These are phyloP conservation scores for Solenopsis invicta DNA, from an alignment of 1,140 invertebrate species.

Conservation along the genomic window DNA sequence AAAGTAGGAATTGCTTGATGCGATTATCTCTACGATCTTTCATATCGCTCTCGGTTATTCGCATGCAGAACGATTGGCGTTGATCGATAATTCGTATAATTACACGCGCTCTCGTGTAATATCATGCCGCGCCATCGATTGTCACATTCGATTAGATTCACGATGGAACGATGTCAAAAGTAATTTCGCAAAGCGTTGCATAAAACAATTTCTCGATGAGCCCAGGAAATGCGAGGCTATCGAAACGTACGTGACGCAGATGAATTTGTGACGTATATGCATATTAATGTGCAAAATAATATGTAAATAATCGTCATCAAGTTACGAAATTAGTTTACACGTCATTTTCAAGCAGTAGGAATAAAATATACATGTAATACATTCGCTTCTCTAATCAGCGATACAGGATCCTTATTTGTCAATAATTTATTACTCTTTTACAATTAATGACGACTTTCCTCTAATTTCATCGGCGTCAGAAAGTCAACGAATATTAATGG, in stretches of 20 bases:
- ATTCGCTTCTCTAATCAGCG: neutral
- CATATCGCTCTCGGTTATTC: neutral
- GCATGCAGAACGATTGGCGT: neutral
- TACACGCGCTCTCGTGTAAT: slow-evolving; percentile 17
- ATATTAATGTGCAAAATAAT: neutral
- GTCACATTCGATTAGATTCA: slow-evolving; percentile 17
- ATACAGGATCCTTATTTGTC: neutral
- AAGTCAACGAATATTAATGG: neutral
- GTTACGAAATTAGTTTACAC: neutral
- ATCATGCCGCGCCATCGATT: neutral
- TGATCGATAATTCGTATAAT: slow-evolving; percentile 36
- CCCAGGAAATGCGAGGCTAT: slow-evolving; percentile 1
- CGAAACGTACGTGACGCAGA: neutral
- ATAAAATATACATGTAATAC: neutral
- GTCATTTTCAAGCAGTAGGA: neutral
- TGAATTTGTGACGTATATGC: neutral
- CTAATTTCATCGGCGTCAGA: neutral
- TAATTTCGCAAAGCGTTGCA: slow-evolving; percentile 34
- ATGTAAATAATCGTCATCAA: neutral
- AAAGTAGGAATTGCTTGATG: neutral
- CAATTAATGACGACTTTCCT: neutral
- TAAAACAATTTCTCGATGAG: slow-evolving; percentile 40
- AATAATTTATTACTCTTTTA: neutral
- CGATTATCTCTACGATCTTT: slow-evolving; percentile 20
- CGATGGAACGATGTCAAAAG: slow-evolving; percentile 3